A percentile compares a stretch with the other conserved stretches of the same genome.
phyloP scores from a whole-genome alignment of 2,113 vertebrate genomes.

The Conger conger region DNA sequence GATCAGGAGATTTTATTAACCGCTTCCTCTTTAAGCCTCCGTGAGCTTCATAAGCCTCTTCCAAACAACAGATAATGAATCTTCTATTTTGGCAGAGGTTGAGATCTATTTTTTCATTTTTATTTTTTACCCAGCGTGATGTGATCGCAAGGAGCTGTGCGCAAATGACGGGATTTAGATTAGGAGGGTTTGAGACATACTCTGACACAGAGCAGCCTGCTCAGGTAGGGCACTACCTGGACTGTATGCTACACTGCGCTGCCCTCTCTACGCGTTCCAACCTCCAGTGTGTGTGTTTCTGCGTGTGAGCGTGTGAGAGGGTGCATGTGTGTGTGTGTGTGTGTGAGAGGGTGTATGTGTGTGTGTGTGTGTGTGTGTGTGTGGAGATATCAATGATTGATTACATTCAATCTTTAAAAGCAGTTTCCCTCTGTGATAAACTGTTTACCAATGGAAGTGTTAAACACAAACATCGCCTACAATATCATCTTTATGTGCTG shows the following conservation, averaged over 20 bases:
- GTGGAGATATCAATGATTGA: too few species aligned
- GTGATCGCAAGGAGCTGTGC: constrained; percentile 51
- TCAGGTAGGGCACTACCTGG: background rate
- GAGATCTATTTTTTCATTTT: constrained; percentile 26
- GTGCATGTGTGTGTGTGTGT: background rate
- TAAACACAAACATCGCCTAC: too few species aligned
- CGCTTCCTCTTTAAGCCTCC: constrained; percentile 61
- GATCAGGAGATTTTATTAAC: constrained; percentile 73
- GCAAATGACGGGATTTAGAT: constrained; percentile 75
- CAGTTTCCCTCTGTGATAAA: too few species aligned
- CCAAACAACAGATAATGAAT: constrained; percentile 78
- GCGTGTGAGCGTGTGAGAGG: background rate
- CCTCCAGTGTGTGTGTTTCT: background rate
- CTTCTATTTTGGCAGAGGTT: constrained; percentile 54
- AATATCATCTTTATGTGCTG: too few species aligned
- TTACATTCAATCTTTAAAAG: too few species aligned
- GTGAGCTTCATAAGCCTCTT: constrained; percentile 73
- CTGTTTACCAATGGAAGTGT: too few species aligned
- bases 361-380: constrained; percentile 15
- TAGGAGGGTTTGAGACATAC: constrained; percentile 67
- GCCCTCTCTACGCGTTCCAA: background rate
- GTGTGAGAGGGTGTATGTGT: background rate
- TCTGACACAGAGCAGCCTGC: constrained; percentile 52
- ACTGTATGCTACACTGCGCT: too few species aligned
- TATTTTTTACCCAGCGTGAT: constrained; percentile 37